Evolutionary conservation across 2,888 invertebrate species (phyloP), one percentile per base, ranked within the genome.

Genomic region (Drosophila formosana): DNA sequence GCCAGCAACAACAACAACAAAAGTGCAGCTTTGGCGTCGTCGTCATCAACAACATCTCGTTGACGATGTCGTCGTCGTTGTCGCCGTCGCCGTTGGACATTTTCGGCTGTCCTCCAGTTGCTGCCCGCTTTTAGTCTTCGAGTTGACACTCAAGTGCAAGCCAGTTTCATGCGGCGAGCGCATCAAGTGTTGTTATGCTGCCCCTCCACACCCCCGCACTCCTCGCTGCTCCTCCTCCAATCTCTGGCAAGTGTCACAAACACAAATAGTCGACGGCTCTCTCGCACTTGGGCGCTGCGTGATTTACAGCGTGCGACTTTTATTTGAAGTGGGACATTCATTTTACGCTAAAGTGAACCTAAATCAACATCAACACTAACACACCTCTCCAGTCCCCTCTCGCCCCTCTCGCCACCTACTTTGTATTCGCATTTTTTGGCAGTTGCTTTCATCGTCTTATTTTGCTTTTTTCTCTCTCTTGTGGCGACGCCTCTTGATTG

Each of bases 261-360:
- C 84, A 85, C 83, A 88, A 88, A 88, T 77, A 84, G 78, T 28
- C 30, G 41, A 60, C 47, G 49, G 30, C 13, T 47, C 37, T 64
- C 60, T 65, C 43, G 72, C 77, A 60, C 62, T 74, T 74, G 77
- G 69, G 57, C 60, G 77, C 82, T 77, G 79, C 84, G 88, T 85
- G 88, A 88, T 85, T 85, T 85, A 85, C 85, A 79, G 85, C 78
- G 79, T 86, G 85, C 83, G 86, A 88, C 88, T 86, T 85, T 86
- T 86, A 86, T 86, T 86, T 86, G 87, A 86, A 86, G 86, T 86
- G 89, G 87, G 79, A 80, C 87, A 89, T 87, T 87, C 85, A 87
- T 87, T 87, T 87, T 76, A 82, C 87, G 80, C 80, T 78, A 76
- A 88, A 84, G 82, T 88, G 87, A 87, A 87, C 88, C 88, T 87